phyloP scores from a whole-genome alignment of 2,113 vertebrate genomes.

The Nibea albiflora region DNA sequence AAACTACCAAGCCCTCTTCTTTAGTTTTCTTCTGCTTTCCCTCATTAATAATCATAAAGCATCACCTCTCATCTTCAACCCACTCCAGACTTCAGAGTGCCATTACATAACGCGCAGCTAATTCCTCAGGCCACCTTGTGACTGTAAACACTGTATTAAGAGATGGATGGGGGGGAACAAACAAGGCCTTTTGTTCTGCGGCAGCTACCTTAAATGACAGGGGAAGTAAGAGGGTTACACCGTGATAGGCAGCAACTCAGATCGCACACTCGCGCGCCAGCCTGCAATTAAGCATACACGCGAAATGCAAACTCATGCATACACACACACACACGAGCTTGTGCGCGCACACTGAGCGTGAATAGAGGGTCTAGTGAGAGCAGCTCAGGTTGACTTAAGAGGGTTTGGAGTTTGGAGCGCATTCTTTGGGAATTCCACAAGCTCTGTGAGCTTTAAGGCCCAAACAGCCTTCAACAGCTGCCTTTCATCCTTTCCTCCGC shows the following conservation, averaged over 20 bases:
- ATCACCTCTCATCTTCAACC: neutral
- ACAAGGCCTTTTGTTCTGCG: slow-evolving; percentile 57
- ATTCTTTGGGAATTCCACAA: slow-evolving; percentile 77
- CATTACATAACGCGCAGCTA: slow-evolving; percentile 53
- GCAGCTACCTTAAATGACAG: slow-evolving; percentile 49
- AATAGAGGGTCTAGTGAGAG: slow-evolving; percentile 56
- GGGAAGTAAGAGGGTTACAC: slow-evolving; percentile 67
- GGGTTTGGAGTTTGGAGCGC: slow-evolving; percentile 76
- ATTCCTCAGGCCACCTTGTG: slow-evolving; percentile 54
- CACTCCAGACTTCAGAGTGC: slow-evolving; percentile 2
- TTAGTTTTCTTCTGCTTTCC: slow-evolving; percentile 5
- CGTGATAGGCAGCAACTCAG: slow-evolving; percentile 53
- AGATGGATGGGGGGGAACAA: slow-evolving; percentile 39
- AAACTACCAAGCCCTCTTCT: slow-evolving; percentile 19
- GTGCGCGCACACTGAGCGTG: slow-evolving; percentile 25
- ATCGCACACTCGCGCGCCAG: neutral
- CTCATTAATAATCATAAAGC: slow-evolving; percentile 35
- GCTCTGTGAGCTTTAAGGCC: slow-evolving; percentile 70
- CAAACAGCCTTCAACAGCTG: slow-evolving; percentile 65
- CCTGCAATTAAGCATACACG: slow-evolving; percentile 10
- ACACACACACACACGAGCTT: slow-evolving; percentile 16
- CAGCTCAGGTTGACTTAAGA: slow-evolving; percentile 74
- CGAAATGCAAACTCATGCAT: slow-evolving; percentile 46
- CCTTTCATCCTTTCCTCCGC: slow-evolving; percentile 68
- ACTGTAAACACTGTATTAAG: slow-evolving; percentile 62